Evolutionary conservation across 2,888 invertebrate genomes (phyloP), one percentile per base, ranked within the genome.

Genomic region (Thera obeliscata): DNA sequence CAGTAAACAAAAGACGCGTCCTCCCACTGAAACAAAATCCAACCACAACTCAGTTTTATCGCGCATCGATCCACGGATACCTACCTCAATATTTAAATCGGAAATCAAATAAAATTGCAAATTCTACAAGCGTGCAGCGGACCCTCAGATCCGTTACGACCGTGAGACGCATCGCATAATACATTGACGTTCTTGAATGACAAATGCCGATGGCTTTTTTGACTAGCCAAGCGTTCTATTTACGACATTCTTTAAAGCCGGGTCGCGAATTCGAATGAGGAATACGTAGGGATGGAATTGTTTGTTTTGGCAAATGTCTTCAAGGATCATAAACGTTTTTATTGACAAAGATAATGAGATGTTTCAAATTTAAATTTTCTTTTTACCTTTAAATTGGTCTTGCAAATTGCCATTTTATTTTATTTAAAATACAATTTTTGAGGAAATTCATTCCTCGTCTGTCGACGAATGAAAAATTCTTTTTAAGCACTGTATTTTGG

Each of bases 201-300:
- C 87, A 87, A 87, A 85, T 82, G 84, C 79, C 85, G 81, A 86
- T 81, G 82, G 82, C 82, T 86, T 86, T 87, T 86, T 85, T 85
- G 83, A 80, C 78, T 76, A 80, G 71, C 74, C 78, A 78, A 79
- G 80, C 77, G 80, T 80, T 77, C 79, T 81, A 78, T 81, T 81
- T 79, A 78, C 78, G 74, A 71, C 74, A 72, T 70, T 69, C 66
- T 67, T 43, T 64, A 68, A 69, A 65, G 63, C 67, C 61, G 62
- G 61, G 60, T 72, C 63, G 66, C 67, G 60, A 64, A 69, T 66
- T 65, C 64, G 63, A 64, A 65, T 66, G 61, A 72, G 68, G 69
- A 67, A 59, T n/a, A 43, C 55, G 55, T n/a, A 56, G 38, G 56
- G 49, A 33, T 11, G 66, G 62, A 56, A 63, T 46, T 64, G 63